Percentiles rank a stretch among this genome's conserved stretches.
These are phyloP conservation scores for Sycophaga agraensis DNA, from an alignment of 1,140 invertebrate genomes.

Conservation along the genomic window DNA sequence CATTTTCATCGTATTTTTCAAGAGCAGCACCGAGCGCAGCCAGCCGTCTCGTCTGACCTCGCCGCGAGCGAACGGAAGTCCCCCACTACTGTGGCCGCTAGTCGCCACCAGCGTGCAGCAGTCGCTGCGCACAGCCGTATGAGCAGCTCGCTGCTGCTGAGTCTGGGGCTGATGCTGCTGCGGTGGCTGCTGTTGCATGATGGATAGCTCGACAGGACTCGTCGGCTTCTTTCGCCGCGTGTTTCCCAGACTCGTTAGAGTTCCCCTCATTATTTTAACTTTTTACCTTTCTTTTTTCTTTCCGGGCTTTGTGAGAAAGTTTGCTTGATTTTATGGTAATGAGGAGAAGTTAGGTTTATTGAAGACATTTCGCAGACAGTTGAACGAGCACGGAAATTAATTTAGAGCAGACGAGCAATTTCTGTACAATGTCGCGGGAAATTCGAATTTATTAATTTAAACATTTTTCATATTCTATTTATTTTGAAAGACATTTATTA, in stretches of 20 bases:
- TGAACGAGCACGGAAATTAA: slow-evolving; percentile 27
- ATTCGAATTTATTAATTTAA: too few relatives aligned
- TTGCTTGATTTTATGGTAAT: neutral
- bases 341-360: neutral
- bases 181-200: neutral
- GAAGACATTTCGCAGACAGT: slow-evolving; percentile 31
- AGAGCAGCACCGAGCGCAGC: slow-evolving; percentile 36
- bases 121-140: slow-evolving; percentile 2
- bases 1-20: slow-evolving; percentile 67
- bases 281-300: neutral
- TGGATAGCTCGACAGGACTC: neutral
- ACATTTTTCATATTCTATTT: too few relatives aligned
- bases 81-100: slow-evolving; percentile 30
- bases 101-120: neutral
- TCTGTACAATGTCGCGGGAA: neutral
- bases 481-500: too few relatives aligned
- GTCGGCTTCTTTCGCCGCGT: neutral
- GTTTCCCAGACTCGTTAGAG: neutral
- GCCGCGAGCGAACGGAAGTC: slow-evolving; percentile 46
- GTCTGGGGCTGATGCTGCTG: neutral
- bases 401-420: slow-evolving; percentile 35
- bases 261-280: slow-evolving; percentile 10
- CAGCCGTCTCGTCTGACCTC: slow-evolving; percentile 48
- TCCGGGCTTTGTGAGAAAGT: too few relatives aligned
- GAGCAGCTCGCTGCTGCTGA: neutral